Base-by-base conservation (phyloP, 2,888 invertebrate genomes). In the Xestia rhomboidea region DNA sequence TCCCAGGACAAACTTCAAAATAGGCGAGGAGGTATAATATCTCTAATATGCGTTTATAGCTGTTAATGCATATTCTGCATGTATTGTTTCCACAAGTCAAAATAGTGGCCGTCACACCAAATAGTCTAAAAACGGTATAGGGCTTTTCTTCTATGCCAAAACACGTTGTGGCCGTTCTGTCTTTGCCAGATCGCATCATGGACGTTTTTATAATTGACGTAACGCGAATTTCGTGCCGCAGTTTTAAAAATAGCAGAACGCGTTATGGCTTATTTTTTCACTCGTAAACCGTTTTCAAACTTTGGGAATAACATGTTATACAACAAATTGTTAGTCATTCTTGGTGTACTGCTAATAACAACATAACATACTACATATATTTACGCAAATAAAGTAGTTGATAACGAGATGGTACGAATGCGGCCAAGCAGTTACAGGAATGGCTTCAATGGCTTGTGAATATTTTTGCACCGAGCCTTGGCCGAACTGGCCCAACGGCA, bases 401-500 rank as follows among this genome's bases (percentile, higher is more conserved):
- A 89, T 90, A 91, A 90, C 89, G 84, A 90, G 89, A 88, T 83
- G 86, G 87, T 87, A 88, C 87, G 83, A 93, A 92, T 90, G 90
- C 90, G 90, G 89, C 88, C 90, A 90, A 88, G 92, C 90, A 90
- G 89, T 92, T 91, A 92, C 91, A 90, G 91, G 91, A 91, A 91
- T 90, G 90, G 90, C 88, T 89, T 89, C 91, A 91, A 91, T 90
- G 90, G 90, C 88, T 89, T 89, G 93, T 90, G 92, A 92, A 93
- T 93, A 92, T 93, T 92, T 93, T 93, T 93, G 93, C 92, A 90
- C 87, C 89, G 91, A 88, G 91, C 88, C 89, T 90, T 90, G 90
- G 84, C 85, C 87, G 83, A 92, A 95, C 95, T 94, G 91, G 95
- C 95, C 91, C 89, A 91, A 92, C 95, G 87, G 92, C 95, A 95